Conservation (phyloP, 2,113 vertebrate species). For the Plecotus auritus region DNA sequence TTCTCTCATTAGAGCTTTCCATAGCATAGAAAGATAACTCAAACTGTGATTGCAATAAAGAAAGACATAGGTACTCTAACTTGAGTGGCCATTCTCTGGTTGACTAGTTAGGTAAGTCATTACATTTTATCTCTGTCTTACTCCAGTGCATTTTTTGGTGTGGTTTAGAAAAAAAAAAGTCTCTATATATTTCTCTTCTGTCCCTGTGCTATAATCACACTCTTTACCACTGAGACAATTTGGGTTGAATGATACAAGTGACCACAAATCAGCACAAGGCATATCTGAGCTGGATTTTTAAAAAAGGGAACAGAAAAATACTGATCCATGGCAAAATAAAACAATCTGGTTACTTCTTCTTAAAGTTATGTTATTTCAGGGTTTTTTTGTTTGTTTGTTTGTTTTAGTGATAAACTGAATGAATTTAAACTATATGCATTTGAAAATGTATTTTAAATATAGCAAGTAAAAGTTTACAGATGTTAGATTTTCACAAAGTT, state of each 20-base stretch:
- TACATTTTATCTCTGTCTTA: constrained; percentile 55
- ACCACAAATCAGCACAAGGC: neutral
- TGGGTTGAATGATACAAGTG: neutral
- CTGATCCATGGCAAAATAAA: neutral
- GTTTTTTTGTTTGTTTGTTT: neutral
- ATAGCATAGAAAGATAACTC: constrained; percentile 35
- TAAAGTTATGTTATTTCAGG: neutral
- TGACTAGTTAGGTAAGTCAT: constrained; percentile 42
- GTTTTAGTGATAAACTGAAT: neutral
- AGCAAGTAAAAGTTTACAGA: neutral
- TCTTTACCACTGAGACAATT: neutral
- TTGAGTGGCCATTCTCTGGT: constrained; percentile 44
- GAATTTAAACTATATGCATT: neutral
- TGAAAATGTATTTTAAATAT: neutral
- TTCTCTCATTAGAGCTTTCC: constrained; percentile 32
- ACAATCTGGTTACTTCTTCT: neutral
- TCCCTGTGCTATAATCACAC: neutral
- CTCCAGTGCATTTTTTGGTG: neutral
- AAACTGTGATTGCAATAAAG: constrained; percentile 45
- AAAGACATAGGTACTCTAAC: constrained; percentile 24
- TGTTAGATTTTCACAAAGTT: neutral
- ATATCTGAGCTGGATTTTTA: neutral
- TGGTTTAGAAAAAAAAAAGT: neutral
- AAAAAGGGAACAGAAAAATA: neutral
- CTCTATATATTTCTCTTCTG: neutral